These are phyloP conservation scores for Temnothorax curvispinosus DNA, from an alignment of 1,140 invertebrate species.

Conservation along the genomic window DNA sequence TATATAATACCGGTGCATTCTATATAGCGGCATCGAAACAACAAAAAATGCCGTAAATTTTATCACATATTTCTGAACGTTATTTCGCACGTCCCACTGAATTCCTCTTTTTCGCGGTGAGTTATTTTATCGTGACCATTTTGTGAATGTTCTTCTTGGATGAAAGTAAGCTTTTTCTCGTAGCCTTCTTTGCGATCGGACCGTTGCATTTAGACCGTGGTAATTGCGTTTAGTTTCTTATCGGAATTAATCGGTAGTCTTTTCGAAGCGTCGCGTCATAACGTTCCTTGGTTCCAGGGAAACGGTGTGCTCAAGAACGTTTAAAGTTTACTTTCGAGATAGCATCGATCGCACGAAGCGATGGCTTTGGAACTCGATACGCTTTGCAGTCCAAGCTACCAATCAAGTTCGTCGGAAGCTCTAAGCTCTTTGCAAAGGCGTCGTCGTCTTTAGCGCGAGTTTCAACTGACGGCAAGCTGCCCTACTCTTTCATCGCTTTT, in stretches of 20 bases:
- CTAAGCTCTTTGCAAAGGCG: slow-evolving; percentile 26
- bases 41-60: slow-evolving; percentile 46
- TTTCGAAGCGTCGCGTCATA: not conserved
- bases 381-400: not conserved
- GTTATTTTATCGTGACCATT: slow-evolving; percentile 25
- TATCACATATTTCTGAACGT: slow-evolving; percentile 33
- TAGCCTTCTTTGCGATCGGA: not conserved
- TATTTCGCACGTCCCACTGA: slow-evolving; percentile 37
- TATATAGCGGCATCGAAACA: not conserved
- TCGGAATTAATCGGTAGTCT: slow-evolving; percentile 9
- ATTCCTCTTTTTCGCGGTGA: slow-evolving; percentile 16
- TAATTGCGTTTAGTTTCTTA: slow-evolving; percentile 21
- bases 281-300: not conserved
- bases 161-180: not conserved
- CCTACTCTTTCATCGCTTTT: not conserved
- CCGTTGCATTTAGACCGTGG: not conserved
- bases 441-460: slow-evolving; percentile 9
- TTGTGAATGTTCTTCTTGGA: not conserved
- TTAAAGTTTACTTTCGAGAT: slow-evolving; percentile 32
- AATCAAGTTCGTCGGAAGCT: not conserved
- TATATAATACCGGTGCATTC: slow-evolving; percentile 28
- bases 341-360: slow-evolving; percentile 18
- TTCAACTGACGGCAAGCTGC: not conserved
- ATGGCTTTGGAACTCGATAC: slow-evolving; percentile 25
- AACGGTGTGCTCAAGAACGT: not conserved